Percentiles rank a stretch among this genome's conserved stretches.
Evolutionary conservation across 2,888 invertebrate genomes (phyloP).

Genomic region (Nineta flava): DNA sequence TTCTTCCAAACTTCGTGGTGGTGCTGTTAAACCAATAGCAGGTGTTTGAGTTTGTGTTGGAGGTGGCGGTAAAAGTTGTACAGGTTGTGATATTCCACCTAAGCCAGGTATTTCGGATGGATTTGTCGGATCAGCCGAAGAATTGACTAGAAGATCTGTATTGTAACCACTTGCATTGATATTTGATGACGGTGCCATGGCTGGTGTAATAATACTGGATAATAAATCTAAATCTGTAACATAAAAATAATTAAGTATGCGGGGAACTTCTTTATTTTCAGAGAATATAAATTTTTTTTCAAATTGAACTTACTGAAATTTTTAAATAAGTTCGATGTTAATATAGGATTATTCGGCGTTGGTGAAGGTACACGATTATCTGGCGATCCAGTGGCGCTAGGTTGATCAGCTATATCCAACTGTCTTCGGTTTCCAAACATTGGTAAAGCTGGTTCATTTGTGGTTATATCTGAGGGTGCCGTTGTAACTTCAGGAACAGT

Average conservation of each 20-base stretch:
- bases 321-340: constrained; percentile 9
- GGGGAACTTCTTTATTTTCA: too few relatives aligned
- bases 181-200: constrained; percentile 35
- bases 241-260: constrained; percentile 6
- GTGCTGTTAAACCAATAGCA: constrained; percentile 20
- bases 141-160: constrained; percentile 27
- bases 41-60: constrained; percentile 19
- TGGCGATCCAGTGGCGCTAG: constrained; percentile 18
- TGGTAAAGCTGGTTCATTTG: constrained; percentile 21
- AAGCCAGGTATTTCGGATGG: not conserved
- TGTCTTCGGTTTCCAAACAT: constrained; percentile 14
- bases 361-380: constrained; percentile 25
- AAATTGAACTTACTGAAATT: constrained; percentile 24
- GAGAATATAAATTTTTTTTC: too few relatives aligned
- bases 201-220: constrained; percentile 45
- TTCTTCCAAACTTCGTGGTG: constrained; percentile 33
- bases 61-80: constrained; percentile 11
- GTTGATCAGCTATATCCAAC: constrained; percentile 10
- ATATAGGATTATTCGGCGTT: not conserved
- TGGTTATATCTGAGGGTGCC: constrained; percentile 13
- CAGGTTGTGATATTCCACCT: not conserved
- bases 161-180: constrained; percentile 35
- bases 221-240: constrained; percentile 44
- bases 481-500: not conserved
- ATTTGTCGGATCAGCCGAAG: not conserved